Evolutionary conservation across 2,888 invertebrate genomes (phyloP).

Genomic region (Diloba caeruleocephala): DNA sequence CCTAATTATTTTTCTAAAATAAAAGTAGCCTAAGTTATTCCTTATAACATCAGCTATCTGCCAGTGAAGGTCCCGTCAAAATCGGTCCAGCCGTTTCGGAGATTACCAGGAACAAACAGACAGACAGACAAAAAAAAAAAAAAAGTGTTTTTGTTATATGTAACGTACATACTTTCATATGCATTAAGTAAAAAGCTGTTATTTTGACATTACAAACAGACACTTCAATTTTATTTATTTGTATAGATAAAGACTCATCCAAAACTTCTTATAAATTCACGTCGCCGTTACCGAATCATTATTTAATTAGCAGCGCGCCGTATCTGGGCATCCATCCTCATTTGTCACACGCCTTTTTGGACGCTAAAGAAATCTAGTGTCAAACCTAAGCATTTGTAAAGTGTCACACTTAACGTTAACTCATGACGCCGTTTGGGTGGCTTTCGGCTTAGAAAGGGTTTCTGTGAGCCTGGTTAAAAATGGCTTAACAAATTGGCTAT

Average conservation of each 20-base stretch:
- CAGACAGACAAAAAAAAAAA: too few relatives aligned
- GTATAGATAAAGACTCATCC: background rate
- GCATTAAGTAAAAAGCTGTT: too few relatives aligned
- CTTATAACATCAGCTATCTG: too few relatives aligned
- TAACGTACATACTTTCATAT: too few relatives aligned
- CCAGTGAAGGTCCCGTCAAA: too few relatives aligned
- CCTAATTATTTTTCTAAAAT: too few relatives aligned
- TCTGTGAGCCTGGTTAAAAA: slow-evolving; percentile 18
- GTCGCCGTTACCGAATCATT: slow-evolving; percentile 20
- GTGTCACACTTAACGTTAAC: slow-evolving; percentile 20
- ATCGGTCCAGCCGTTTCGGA: too few relatives aligned
- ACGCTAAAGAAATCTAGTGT: slow-evolving; percentile 28
- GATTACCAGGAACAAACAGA: too few relatives aligned
- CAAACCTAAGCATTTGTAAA: slow-evolving; percentile 39
- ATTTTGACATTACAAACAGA: too few relatives aligned
- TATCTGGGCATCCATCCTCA: slow-evolving; percentile 37
- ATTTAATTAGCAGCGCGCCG: slow-evolving; percentile 28
- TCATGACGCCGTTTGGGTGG: slow-evolving; percentile 21
- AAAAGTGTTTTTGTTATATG: too few relatives aligned
- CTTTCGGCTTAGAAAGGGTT: slow-evolving; percentile 21
- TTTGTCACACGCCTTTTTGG: slow-evolving; percentile 34
- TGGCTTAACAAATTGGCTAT: slow-evolving; percentile 15
- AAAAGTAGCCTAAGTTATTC: too few relatives aligned
- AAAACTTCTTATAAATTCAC: background rate
- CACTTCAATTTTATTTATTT: background rate